Conservation (phyloP, 2,888 invertebrate genomes). For the Acanthosepion pharaonis region DNA sequence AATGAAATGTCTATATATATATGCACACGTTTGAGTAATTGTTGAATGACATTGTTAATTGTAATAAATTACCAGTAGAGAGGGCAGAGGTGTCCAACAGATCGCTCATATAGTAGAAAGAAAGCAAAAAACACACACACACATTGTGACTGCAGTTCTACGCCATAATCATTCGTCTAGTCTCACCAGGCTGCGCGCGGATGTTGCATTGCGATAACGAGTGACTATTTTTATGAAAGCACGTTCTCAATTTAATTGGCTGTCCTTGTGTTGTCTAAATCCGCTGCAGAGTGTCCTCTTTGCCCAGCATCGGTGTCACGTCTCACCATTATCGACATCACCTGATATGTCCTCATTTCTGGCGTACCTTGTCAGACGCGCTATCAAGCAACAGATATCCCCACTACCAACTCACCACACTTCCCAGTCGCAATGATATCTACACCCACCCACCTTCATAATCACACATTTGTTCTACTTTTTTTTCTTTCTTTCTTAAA, state of each 20-base stretch:
- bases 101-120: not conserved
- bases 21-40: too few relatives aligned
- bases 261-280: constrained; percentile 22
- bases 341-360: constrained; percentile 14
- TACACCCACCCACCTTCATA: not conserved
- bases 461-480: not conserved
- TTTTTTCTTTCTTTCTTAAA: not conserved
- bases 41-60: too few relatives aligned
- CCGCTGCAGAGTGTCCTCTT: not conserved
- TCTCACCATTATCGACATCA: constrained; percentile 1
- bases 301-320: not conserved
- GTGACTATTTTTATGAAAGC: not conserved
- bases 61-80: too few relatives aligned
- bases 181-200: not conserved
- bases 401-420: not conserved
- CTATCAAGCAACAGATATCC: not conserved
- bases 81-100: not conserved
- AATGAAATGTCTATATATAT: too few relatives aligned
- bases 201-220: not conserved
- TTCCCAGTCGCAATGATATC: not conserved
- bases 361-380: not conserved
- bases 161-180: not conserved
- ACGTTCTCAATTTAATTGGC: constrained; percentile 33
- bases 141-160: not conserved
- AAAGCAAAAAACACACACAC: not conserved